A percentile compares a stretch with the other conserved stretches of the same genome.
These are phyloP conservation scores for Melanaphis sacchari DNA, from an alignment of 1,140 invertebrate genomes.

Conservation along the genomic window DNA sequence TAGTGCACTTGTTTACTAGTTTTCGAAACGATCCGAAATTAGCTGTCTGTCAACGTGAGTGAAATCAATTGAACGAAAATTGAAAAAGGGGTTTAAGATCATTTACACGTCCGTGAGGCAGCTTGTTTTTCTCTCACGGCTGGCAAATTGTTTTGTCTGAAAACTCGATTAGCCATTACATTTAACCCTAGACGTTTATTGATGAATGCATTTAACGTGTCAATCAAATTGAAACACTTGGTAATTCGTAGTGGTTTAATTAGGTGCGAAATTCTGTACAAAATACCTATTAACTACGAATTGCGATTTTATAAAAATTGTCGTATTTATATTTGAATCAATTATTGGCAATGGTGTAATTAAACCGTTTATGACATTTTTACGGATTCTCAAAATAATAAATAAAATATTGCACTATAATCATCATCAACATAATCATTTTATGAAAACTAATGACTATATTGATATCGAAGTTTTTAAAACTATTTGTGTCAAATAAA, in stretches of 20 bases:
- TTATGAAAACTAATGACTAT: neutral
- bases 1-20: neutral
- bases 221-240: constrained; percentile 31
- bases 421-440: neutral
- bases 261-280: neutral
- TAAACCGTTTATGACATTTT: neutral
- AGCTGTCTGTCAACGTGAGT: constrained; percentile 49
- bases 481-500: neutral
- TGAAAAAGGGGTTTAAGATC: constrained; percentile 51
- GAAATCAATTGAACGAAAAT: constrained; percentile 53
- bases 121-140: constrained; percentile 55
- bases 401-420: neutral
- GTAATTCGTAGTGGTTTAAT: neutral
- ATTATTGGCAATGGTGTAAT: neutral
- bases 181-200: constrained; percentile 24
- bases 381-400: neutral
- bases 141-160: constrained; percentile 46
- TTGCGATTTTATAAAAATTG: neutral
- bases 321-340: too few relatives aligned
- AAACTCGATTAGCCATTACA: constrained; percentile 53
- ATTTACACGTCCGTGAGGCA: constrained; percentile 6
- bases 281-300: neutral
- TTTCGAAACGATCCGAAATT: constrained; percentile 39
- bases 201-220: constrained; percentile 19
- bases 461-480: neutral